Base-by-base conservation (phyloP, 2,888 invertebrate genomes). In the Parochlus steinenii region DNA sequence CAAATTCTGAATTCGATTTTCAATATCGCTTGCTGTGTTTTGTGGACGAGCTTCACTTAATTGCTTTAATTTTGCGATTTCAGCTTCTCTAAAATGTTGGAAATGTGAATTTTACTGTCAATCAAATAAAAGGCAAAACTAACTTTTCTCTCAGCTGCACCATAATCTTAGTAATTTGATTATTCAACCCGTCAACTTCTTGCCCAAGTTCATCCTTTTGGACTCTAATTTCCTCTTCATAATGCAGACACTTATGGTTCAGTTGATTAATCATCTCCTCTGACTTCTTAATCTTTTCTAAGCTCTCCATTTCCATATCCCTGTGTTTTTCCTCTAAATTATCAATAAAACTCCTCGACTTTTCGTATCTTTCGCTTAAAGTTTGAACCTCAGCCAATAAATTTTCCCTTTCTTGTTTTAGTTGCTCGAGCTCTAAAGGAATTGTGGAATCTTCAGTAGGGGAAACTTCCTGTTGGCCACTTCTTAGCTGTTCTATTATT, bases 401-500 rank as follows among this genome's bases (percentile, higher is more conserved):
- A 20, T 49, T 46, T 20, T 47, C 43, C 31, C 53, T 43, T 42
- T 53, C 53, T 29, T 53, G 52, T 30, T 62, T 65, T 2, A 74
- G 44, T 32, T 71, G 66, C 44, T 70, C 67, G 6, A 72, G 53
- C 56, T 78, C 76, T 31, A 68, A 53, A 54, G 72, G 69, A 3
- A 61, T 43, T 7, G 58, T 51, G 8, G 23, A 15, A 40, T 53
- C 52, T 37, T 54, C 51, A 29, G 45, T 45, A 22, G 40, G 41
- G 30, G 37, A 42, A 32, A 44, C 42, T 4, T 25, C 38, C 16
- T 42, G 33, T 16, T 39, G 31, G n/a, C 42, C 44, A 3, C 50
- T 46, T 40, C 65, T 65, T 22, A 78, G 53, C 45, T 71, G 69
- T 6, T 65, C 57, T 38, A 81, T 78, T 17, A 82, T 55, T 44